These are phyloP conservation scores for Odontamblyopus lacepedii DNA, from an alignment of 2,797 vertebrate genomes.

Conservation along the genomic window DNA sequence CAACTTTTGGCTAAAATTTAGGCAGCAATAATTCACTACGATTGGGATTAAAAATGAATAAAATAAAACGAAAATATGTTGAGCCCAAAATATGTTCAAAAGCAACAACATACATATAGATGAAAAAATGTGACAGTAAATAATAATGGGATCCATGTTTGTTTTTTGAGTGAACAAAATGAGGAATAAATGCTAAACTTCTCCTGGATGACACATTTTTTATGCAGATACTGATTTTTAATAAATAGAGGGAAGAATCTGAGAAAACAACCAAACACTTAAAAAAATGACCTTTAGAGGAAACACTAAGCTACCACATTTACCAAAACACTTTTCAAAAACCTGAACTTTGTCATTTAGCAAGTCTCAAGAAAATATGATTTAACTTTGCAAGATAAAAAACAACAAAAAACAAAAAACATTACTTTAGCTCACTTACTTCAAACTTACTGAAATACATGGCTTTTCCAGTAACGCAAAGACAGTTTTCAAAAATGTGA, in stretches of 20 bases:
- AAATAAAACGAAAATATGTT: too few species aligned
- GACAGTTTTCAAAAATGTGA: slow-evolving; percentile 13
- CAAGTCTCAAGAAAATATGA: neutral
- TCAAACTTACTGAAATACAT: neutral
- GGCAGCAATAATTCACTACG: too few species aligned
- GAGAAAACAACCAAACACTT: neutral
- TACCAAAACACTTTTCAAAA: neutral
- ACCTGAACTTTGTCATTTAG: neutral
- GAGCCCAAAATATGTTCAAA: too few species aligned
- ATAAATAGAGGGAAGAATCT: neutral
- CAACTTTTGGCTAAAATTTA: too few species aligned
- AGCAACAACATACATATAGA: neutral
- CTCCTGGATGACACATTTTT: neutral
- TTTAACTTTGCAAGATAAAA: neutral
- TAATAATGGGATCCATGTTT: neutral
- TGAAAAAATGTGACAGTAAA: neutral
- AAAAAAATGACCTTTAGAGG: neutral
- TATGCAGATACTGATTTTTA: too few species aligned
- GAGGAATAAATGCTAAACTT: neutral
- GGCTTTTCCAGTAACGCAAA: slow-evolving; percentile 24
- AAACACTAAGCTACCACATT: neutral
- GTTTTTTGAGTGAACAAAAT: neutral
- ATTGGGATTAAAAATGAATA: too few species aligned
- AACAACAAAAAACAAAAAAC: too few species aligned
- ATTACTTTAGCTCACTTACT: neutral